A percentile compares a stretch with the other conserved stretches of the same genome.
Conservation (phyloP, 1,140 invertebrate species). For the Copidosoma floridanum region DNA sequence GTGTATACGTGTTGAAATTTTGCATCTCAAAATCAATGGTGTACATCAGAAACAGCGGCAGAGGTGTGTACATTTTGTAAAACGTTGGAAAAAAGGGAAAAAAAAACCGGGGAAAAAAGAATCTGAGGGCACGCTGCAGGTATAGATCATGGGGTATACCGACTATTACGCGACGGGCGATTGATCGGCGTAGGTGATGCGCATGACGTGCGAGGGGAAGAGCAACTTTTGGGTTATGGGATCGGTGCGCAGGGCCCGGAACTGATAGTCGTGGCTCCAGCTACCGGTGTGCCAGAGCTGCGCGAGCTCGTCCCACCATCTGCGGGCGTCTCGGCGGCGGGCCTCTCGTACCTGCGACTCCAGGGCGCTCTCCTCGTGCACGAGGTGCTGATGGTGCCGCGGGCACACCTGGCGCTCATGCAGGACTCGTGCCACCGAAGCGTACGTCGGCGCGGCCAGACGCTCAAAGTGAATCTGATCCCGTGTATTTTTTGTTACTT, state of each 20-base stretch:
- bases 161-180: not conserved
- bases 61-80: too few relatives aligned
- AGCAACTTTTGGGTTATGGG: slow-evolving; percentile 36
- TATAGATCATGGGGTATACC: too few relatives aligned
- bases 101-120: not conserved
- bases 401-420: slow-evolving; percentile 34
- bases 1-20: too few relatives aligned
- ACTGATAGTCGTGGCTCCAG: slow-evolving; percentile 18
- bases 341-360: slow-evolving; percentile 33
- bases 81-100: too few relatives aligned
- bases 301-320: slow-evolving; percentile 44
- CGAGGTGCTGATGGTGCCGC: slow-evolving; percentile 34
- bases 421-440: slow-evolving; percentile 41
- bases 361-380: slow-evolving; percentile 24
- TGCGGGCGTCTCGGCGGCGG: slow-evolving; percentile 34
- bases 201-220: slow-evolving; percentile 34
- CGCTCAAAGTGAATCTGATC: too few relatives aligned
- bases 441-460: slow-evolving; percentile 56
- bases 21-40: too few relatives aligned
- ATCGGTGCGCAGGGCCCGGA: slow-evolving; percentile 38
- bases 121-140: too few relatives aligned
- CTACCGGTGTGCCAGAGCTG: not conserved
- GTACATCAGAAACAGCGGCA: too few relatives aligned
- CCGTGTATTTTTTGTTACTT: too few relatives aligned
- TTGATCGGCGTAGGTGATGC: slow-evolving; percentile 1